Evolutionary conservation across 2,797 vertebrate genomes (phyloP).

Genomic region (Smutsia temminckii): DNA sequence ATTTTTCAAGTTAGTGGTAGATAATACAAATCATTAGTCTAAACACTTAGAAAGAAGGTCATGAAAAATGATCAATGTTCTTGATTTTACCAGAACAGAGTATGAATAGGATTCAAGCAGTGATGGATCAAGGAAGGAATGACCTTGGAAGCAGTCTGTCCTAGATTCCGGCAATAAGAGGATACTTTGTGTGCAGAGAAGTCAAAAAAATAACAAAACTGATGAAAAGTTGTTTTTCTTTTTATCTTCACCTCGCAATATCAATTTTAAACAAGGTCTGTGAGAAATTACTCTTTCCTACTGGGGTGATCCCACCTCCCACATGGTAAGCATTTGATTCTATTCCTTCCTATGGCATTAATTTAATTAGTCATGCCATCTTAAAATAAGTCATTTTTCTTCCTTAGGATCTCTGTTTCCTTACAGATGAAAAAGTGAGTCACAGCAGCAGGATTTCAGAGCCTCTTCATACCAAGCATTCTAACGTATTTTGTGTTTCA

Average conservation of each 20-base stretch:
- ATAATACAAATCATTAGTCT: not conserved
- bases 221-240: not conserved
- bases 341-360: not conserved
- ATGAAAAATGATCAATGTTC: not conserved
- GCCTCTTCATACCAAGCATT: not conserved
- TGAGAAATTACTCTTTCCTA: not conserved
- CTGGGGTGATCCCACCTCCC: not conserved
- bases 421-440: not conserved
- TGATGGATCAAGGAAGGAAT: not conserved
- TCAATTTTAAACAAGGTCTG: not conserved
- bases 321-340: not conserved
- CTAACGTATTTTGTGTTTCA: not conserved
- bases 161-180: not conserved
- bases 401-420: not conserved
- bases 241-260: not conserved
- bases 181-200: not conserved
- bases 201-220: not conserved
- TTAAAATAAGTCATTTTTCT: not conserved
- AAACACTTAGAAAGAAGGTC: not conserved
- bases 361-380: not conserved
- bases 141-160: not conserved
- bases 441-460: not conserved
- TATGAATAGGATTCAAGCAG: not conserved
- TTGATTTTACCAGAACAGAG: not conserved
- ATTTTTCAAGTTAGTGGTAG: not conserved